Percentiles rank a stretch among this genome's conserved stretches.
Conservation (phyloP, 2,888 invertebrate species). For the Lagria hirta region DNA sequence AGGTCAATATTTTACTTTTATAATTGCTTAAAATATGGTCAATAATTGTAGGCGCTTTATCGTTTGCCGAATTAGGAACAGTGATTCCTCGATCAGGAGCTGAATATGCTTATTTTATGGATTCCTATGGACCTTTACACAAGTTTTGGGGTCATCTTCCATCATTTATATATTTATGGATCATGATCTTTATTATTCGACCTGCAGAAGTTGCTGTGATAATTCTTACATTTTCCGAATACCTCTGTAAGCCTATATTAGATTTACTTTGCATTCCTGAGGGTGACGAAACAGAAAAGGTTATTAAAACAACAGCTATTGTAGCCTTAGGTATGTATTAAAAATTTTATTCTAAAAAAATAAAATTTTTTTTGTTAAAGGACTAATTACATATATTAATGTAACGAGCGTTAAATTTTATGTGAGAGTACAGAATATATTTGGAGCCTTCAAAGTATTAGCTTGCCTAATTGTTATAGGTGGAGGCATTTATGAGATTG, state of each 20-base stretch:
- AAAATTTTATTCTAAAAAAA: no score
- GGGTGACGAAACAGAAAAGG: constrained; percentile 51
- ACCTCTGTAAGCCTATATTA: constrained; percentile 68
- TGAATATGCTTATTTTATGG: constrained; percentile 77
- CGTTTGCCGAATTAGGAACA: constrained; percentile 79
- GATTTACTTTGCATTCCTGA: constrained; percentile 48
- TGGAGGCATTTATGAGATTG: constrained; percentile 64
- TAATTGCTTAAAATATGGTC: constrained; percentile 1
- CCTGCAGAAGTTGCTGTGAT: constrained; percentile 80
- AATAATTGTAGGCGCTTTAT: constrained; percentile 66
- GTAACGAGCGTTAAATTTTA: constrained; percentile 76
- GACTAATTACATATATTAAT: constrained; percentile 75
- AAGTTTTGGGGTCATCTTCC: constrained; percentile 72
- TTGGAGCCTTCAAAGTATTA: constrained; percentile 75
- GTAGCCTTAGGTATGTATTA: constrained; percentile 68
- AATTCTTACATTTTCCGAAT: constrained; percentile 75
- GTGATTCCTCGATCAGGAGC: constrained; percentile 78
- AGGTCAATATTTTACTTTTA: constrained; percentile 58
- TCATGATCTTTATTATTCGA: constrained; percentile 71
- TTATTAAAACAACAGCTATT: constrained; percentile 66
- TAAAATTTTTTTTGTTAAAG: no score
- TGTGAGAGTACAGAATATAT: constrained; percentile 78
- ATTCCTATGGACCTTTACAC: constrained; percentile 69
- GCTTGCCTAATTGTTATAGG: constrained; percentile 76
- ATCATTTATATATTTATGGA: constrained; percentile 76